Percentiles rank a stretch among this genome's conserved stretches.
Conservation (phyloP, 2,797 vertebrate species). For the Delichon dasypus region DNA sequence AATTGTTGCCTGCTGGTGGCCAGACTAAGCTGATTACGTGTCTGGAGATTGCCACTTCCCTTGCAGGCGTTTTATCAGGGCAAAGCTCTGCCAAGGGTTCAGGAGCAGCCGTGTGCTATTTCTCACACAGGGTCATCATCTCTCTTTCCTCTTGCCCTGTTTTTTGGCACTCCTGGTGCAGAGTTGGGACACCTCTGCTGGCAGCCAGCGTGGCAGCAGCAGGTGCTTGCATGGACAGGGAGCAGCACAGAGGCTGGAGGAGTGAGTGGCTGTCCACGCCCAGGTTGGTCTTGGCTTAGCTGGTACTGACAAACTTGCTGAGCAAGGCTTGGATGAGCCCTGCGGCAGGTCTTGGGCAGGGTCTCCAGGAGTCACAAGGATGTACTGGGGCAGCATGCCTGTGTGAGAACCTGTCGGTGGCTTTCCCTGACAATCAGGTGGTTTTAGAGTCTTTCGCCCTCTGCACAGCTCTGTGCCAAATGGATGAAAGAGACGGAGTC, state of each 20-base stretch:
- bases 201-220: fast-evolving
- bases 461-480: too few species aligned
- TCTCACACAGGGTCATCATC: neutral
- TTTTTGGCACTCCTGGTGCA: neutral
- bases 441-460: too few species aligned
- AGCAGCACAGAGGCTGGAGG: neutral
- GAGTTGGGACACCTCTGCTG: fast-evolving
- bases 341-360: neutral
- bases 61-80: neutral
- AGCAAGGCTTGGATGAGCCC: neutral
- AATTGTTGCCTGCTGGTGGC: slow-evolving; percentile 56
- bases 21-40: slow-evolving; percentile 27
- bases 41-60: slow-evolving; percentile 9
- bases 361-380: neutral
- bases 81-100: neutral
- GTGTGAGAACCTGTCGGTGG: neutral
- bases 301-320: neutral
- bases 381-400: fast-evolving
- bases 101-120: neutral
- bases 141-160: neutral
- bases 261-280: fast-evolving
- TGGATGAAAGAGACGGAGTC: too few species aligned
- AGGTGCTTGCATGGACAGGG: neutral
- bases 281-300: neutral
- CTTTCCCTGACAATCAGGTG: too few species aligned